Conservation (phyloP, 2,888 invertebrate species). For the Malthinus seriepunctatus region DNA sequence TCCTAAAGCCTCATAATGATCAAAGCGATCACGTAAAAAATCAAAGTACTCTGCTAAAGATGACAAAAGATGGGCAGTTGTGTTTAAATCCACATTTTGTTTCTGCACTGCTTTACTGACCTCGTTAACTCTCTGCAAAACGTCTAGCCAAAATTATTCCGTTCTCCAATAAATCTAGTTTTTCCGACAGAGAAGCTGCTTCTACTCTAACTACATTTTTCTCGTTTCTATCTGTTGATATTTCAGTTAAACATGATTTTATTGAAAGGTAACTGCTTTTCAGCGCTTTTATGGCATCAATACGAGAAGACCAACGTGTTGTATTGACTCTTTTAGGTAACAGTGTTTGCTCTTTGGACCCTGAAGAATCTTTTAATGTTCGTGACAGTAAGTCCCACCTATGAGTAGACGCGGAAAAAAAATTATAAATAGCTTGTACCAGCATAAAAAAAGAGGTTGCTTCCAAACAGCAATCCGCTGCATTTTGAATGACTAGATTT, state of each 20-base stretch:
- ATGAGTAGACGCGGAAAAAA: conserved; percentile 9
- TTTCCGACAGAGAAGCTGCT: neutral
- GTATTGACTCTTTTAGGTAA: conserved; percentile 7
- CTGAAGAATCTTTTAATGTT: conserved; percentile 3
- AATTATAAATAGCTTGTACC: conserved; percentile 23
- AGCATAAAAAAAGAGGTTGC: conserved; percentile 21
- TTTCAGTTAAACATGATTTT: neutral
- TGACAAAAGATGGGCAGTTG: neutral
- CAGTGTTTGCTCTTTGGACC: conserved; percentile 5
- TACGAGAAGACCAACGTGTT: conserved; percentile 5
- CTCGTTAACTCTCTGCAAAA: neutral
- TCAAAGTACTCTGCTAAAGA: neutral
- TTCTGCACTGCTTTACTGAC: neutral
- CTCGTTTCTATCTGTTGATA: neutral
- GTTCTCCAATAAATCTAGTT: conserved; percentile 3
- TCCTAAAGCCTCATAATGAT: neutral
- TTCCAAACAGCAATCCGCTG: conserved; percentile 17
- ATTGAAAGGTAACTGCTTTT: neutral
- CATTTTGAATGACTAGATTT: conserved; percentile 27
- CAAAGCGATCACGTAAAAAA: neutral
- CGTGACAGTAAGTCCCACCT: conserved; percentile 13
- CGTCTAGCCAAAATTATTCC: neutral
- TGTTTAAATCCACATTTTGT: neutral
- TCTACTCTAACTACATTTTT: neutral
- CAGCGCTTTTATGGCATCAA: conserved; percentile 5